Evolutionary conservation across 2,888 invertebrate species (phyloP).

Genomic region (Therioaphis trifolii): DNA sequence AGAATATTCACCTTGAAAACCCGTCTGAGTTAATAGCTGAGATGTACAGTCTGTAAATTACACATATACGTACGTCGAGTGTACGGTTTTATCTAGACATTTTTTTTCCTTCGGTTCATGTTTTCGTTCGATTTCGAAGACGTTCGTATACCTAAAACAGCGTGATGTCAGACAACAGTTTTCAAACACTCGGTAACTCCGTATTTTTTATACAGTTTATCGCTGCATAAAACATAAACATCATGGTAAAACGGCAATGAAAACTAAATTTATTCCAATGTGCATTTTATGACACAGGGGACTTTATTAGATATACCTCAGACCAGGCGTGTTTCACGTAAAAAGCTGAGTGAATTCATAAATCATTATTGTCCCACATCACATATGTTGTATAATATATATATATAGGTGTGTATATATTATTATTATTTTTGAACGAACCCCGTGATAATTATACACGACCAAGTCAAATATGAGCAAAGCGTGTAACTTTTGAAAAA

Average conservation of each 20-base stretch:
- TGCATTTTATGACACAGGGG: not conserved
- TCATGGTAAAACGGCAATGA: not conserved
- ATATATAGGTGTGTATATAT: no score
- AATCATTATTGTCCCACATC: slow-evolving; percentile 27
- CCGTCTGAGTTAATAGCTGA: no score
- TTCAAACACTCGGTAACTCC: not conserved
- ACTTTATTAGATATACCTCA: not conserved
- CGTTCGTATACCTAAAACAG: no score
- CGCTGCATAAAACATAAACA: not conserved
- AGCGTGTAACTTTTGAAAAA: not conserved
- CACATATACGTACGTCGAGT: not conserved
- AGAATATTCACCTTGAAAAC: not conserved
- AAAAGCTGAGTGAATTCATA: not conserved
- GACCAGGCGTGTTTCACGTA: not conserved
- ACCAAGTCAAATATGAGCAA: not conserved
- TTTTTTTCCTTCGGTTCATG: no score
- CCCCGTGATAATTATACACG: not conserved
- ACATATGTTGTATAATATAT: no score
- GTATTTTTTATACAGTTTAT: not conserved
- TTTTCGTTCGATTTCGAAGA: no score
- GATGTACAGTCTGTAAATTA: not conserved
- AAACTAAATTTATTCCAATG: not conserved
- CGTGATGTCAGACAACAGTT: no score
- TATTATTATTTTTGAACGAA: not conserved
- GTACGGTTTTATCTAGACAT: not conserved